phyloP scores from a whole-genome alignment of 1,140 invertebrate species.

The Pissodes strobi region DNA sequence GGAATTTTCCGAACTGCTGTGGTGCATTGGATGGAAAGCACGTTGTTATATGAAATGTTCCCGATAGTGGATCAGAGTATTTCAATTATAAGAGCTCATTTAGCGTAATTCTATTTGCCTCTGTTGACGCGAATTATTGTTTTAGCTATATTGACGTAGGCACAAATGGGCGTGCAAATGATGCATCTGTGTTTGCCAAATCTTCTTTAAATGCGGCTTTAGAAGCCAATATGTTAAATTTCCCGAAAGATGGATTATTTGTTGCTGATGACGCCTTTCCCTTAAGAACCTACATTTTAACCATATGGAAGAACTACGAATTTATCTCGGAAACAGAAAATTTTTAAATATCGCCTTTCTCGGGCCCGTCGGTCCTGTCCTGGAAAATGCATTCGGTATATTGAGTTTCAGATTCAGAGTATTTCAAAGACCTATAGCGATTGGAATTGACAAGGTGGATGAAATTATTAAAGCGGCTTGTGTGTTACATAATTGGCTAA shows the following conservation, averaged over 20 bases:
- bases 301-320: conserved; percentile 28
- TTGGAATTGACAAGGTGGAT: conserved; percentile 7
- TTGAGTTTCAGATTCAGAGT: conserved; percentile 15
- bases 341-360: conserved; percentile 37
- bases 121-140: too few species aligned
- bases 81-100: conserved; percentile 55
- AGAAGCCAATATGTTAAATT: conserved; percentile 33
- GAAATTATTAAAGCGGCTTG: conserved; percentile 28
- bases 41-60: conserved; percentile 31
- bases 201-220: conserved; percentile 40
- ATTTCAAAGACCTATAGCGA: too few species aligned
- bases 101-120: conserved; percentile 51
- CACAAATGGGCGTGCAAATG: too few species aligned
- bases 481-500: conserved; percentile 23
- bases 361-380: neutral
- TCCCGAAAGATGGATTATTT: conserved; percentile 37
- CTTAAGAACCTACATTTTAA: conserved; percentile 38
- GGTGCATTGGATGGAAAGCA: too few species aligned
- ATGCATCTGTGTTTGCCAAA: conserved; percentile 49
- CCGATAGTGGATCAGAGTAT: conserved; percentile 48
- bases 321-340: conserved; percentile 29
- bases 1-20: conserved; percentile 54
- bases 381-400: conserved; percentile 39
- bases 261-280: conserved; percentile 44
- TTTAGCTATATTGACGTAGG: conserved; percentile 52